A percentile compares a stretch with the other conserved stretches of the same genome.
Evolutionary conservation across 2,888 invertebrate species (phyloP).

Genomic region (Netelia virgata): DNA sequence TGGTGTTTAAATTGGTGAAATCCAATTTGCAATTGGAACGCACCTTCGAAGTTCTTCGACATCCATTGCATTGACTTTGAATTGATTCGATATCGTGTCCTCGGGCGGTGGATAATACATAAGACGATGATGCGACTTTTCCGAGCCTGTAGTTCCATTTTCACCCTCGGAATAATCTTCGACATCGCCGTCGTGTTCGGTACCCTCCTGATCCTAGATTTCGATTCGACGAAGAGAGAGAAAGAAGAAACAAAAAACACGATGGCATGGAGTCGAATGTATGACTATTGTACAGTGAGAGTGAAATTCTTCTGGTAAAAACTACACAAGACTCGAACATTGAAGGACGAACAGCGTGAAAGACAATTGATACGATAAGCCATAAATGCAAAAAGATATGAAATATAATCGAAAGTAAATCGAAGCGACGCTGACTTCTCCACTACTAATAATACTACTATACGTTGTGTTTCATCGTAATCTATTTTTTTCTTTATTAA

Average conservation of each 20-base stretch:
- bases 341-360: slow-evolving; percentile 55
- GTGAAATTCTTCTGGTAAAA: slow-evolving; percentile 35
- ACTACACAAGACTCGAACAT: slow-evolving; percentile 56
- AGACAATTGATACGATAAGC: slow-evolving; percentile 50
- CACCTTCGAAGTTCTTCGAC: slow-evolving; percentile 92
- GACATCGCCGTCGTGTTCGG: slow-evolving; percentile 94
- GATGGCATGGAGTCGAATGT: slow-evolving; percentile 62
- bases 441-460: no score
- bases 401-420: slow-evolving; percentile 21
- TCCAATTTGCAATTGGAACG: slow-evolving; percentile 70
- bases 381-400: slow-evolving; percentile 28
- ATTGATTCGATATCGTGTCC: slow-evolving; percentile 89
- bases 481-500: slow-evolving; percentile 19
- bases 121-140: slow-evolving; percentile 87
- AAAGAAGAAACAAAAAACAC: slow-evolving; percentile 38
- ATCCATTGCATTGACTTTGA: slow-evolving; percentile 95
- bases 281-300: slow-evolving; percentile 64
- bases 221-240: not conserved
- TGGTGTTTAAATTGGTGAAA: not conserved
- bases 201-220: slow-evolving; percentile 87
- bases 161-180: slow-evolving; percentile 94
- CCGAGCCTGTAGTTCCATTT: slow-evolving; percentile 89
- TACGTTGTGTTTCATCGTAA: not conserved
- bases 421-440: not conserved
- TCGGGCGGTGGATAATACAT: slow-evolving; percentile 92